Base-by-base conservation (phyloP, 64 coral and sea anemone species). In the Actinia equina region DNA sequence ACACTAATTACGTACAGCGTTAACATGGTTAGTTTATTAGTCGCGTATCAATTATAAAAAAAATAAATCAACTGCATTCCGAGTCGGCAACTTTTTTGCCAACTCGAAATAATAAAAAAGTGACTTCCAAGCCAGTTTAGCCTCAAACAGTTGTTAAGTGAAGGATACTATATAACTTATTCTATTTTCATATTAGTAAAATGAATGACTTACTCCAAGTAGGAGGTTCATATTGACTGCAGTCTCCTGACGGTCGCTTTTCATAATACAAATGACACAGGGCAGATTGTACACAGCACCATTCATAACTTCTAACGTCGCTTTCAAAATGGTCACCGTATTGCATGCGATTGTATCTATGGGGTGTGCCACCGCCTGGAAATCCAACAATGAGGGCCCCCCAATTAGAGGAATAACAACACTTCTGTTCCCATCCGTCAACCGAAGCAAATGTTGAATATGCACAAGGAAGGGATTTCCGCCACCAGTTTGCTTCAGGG, bases 351-450 rank as follows among this genome's bases (percentile, higher is more conserved):
- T 26, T 26, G 87, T 89, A 89, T 89, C 57, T 89, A 49, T 80
- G 53, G 11, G 87, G 52, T 19, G 53, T 81, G 43, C 87, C 87
- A 64, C 87, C 87, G 2, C 61, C 77, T 10, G 87, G 77, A 82
- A 37, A 55, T 45, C 78, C 87, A 57, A 89, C 77, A 82, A 89
- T 59, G 77, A 89, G 88, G 11, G 88, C 59, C 25, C 88, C 78
- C 78, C 57, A 69, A 19, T 89, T 14, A 67, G 59, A 15, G 6
- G 88, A 89, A 65, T 89, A 89, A 27, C 88, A 89, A 65, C 88
- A 89, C 52, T 82, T 82, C 43, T 89, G 88, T 43, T 77, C 78
- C 88, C 88, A 89, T 12, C 88, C 88, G 13, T 89, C 79, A 63
- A 65, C 30, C 26, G 86, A 87, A 76, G 77, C 18, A 17, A 83